Base-by-base conservation (phyloP, 2,888 invertebrate genomes). In the Entomobrya proxima region DNA sequence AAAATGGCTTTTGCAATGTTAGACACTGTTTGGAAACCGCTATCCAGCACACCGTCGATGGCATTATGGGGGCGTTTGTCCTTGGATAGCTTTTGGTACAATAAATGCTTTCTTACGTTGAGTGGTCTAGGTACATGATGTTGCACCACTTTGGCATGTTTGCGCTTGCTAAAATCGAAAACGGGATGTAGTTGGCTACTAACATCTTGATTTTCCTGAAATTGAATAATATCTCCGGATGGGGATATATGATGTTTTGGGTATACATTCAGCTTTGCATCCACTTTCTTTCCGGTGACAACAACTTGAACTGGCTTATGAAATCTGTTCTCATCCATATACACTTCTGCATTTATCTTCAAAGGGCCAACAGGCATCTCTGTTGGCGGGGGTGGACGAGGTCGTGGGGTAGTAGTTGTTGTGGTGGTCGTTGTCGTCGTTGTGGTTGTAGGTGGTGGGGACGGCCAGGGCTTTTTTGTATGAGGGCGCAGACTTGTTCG, bases 281-380 rank as follows among this genome's bases (percentile, higher is more conserved):
- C 44, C 27, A 87, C 21, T 55, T 83, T 87, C 15, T 83, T 78
- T n/a, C 85, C 87, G 24, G 77, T 67, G 2, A 87, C 83, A 5
- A 78, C 27, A 27, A 87, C 85, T 15, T 85, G 78, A 1, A 87
- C 35, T 0, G 87, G 87, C 32, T 86, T 64, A 4, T 55, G 5
- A 9, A 87, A 61, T n/a, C 55, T 52, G 18, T 82, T 77, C 44
- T 87, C 87, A 24, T 86, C 82, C 2, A 87, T 27, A 2, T 76
- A 69, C 13, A 87, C 77, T 77, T 87, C 87, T 6, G 86, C 87
- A 11, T 76, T 47, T 15, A 86, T 75, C 32, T 64, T 79, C 2
- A 87, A 80, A 1, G 55, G 40, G 15, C 44, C 58, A 32, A 74
- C 27, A n/a, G 81, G 74, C 1, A 30, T 35, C 24, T 44, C 13